Evolutionary conservation across 23 tunicate genomes (phyloP).

Genomic region (Oikopleura dioica): DNA sequence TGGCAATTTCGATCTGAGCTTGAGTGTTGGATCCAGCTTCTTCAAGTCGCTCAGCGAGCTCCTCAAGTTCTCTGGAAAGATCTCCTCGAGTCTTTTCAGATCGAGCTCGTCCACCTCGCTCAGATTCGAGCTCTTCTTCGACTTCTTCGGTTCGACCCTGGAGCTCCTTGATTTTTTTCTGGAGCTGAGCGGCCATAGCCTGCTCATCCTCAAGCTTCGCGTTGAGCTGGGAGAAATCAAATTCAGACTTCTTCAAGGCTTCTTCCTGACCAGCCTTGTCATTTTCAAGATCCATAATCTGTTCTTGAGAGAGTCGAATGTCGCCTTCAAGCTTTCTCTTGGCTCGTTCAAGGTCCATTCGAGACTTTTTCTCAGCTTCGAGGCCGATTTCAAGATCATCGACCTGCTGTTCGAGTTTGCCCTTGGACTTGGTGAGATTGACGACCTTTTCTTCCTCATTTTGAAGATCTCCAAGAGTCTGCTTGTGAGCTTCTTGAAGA

Average conservation of each 20-base stretch:
- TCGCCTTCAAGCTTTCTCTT: constrained; percentile 94
- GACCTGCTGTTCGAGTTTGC: constrained; percentile 15
- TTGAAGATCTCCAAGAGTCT: constrained; percentile 83
- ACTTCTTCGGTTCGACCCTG: constrained; percentile 67
- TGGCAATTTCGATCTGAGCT: too few species aligned
- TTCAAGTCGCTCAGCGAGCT: constrained; percentile 64
- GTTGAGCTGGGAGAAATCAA: constrained; percentile 50
- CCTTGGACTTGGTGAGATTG: constrained; percentile 73
- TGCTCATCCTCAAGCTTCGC: constrained; percentile 58
- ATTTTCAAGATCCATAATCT: constrained; percentile 97
- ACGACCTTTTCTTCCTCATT: constrained; percentile 95
- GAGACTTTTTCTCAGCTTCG: constrained; percentile 81
- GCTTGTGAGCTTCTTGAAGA: constrained; percentile 18
- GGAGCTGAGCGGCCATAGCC: constrained; percentile 41
- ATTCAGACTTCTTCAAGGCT: constrained; percentile 65
- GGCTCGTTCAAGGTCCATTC: constrained; percentile 71
- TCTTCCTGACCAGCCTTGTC: constrained; percentile 64
- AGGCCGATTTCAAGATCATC: constrained; percentile 38
- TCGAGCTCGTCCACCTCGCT: constrained; percentile 54
- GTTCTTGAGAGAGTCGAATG: constrained; percentile 55
- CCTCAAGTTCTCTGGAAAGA: constrained; percentile 80
- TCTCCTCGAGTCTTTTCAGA: constrained; percentile 65
- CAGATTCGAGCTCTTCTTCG: constrained; percentile 87
- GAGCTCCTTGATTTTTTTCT: constrained; percentile 79
- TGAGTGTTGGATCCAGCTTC: constrained; percentile 27